phyloP scores from a whole-genome alignment of 1,140 invertebrate genomes.

The Branchinecta lynchi region DNA sequence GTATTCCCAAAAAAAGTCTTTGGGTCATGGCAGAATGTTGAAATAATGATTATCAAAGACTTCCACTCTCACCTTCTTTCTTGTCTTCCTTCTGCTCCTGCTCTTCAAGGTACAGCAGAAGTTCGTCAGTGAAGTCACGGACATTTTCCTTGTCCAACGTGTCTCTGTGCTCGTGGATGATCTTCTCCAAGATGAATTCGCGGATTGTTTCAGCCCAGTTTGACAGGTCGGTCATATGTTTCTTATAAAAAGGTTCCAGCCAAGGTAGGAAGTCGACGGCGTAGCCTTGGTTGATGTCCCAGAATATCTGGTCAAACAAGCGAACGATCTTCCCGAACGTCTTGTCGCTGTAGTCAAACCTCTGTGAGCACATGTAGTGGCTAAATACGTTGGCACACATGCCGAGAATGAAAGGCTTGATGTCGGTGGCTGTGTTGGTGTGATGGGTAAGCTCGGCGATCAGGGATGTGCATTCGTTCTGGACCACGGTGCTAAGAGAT shows the following conservation, averaged over 20 bases:
- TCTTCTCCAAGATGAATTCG: constrained; percentile 52
- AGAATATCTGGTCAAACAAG: constrained; percentile 71
- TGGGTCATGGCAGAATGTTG: too few species aligned
- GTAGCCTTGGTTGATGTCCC: constrained; percentile 72
- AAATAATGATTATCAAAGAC: too few species aligned
- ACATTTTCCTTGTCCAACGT: constrained; percentile 25
- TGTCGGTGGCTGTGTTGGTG: constrained; percentile 25
- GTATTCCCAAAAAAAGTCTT: too few species aligned
- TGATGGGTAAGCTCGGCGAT: constrained; percentile 13
- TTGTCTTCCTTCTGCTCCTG: constrained; percentile 29
- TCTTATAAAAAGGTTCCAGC: constrained; percentile 50
- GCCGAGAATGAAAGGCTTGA: constrained; percentile 47
- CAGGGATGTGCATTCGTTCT: constrained; percentile 18
- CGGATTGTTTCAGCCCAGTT: constrained; percentile 51
- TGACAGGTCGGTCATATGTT: constrained; percentile 48
- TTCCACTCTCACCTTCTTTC: not conserved
- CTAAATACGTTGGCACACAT: constrained; percentile 68
- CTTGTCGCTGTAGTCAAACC: constrained; percentile 47
- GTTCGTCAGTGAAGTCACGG: constrained; percentile 52
- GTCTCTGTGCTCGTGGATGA: constrained; percentile 36
- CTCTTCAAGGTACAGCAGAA: constrained; percentile 47
- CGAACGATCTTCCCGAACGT: constrained; percentile 47
- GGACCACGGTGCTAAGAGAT: constrained; percentile 21
- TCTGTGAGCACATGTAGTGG: constrained; percentile 60
- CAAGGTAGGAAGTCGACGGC: constrained; percentile 74